These are phyloP conservation scores for Lepidurus arcticus DNA, from an alignment of 1,140 invertebrate species.

Conservation along the genomic window DNA sequence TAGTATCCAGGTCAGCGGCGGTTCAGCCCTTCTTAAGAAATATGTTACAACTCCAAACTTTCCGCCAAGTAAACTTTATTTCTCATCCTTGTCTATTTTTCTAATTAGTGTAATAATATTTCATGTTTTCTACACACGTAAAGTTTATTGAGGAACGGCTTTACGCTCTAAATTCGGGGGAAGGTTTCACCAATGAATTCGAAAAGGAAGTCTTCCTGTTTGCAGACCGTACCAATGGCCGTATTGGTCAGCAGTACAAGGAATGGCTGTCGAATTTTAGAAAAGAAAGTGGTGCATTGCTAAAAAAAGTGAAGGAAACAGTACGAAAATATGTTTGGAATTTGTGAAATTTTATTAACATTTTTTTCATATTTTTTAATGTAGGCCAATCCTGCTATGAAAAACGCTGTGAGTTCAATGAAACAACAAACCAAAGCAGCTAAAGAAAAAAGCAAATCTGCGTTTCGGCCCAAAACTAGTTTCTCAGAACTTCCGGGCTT, in stretches of 20 bases:
- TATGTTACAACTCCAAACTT: slow-evolving; percentile 89
- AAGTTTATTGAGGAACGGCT: slow-evolving; percentile 86
- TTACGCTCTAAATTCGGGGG: slow-evolving; percentile 78
- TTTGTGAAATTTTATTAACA: slow-evolving; percentile 34
- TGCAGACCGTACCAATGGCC: slow-evolving; percentile 70
- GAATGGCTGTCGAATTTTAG: slow-evolving; percentile 62
- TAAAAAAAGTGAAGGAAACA: slow-evolving; percentile 64
- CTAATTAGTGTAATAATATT: slow-evolving; percentile 26
- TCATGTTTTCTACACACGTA: slow-evolving; percentile 24
- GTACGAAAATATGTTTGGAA: slow-evolving; percentile 29
- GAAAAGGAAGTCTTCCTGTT: slow-evolving; percentile 82
- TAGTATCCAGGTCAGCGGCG: slow-evolving; percentile 68
- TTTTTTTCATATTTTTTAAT: slow-evolving; percentile 37
- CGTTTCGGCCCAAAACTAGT: slow-evolving; percentile 51
- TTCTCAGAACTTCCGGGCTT: slow-evolving; percentile 64
- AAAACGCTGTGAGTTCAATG: slow-evolving; percentile 73
- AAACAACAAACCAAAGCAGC: slow-evolving; percentile 53
- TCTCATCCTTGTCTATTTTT: slow-evolving; percentile 28
- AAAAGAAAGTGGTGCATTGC: slow-evolving; percentile 61
- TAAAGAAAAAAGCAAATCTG: slow-evolving; percentile 65
- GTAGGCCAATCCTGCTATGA: slow-evolving; percentile 72
- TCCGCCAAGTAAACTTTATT: slow-evolving; percentile 66
- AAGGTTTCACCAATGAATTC: slow-evolving; percentile 89
- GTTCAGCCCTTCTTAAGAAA: slow-evolving; percentile 83
- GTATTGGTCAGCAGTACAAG: slow-evolving; percentile 70